These are phyloP conservation scores for Therioaphis trifolii DNA, from an alignment of 2,888 invertebrate genomes.

Conservation along the genomic window DNA sequence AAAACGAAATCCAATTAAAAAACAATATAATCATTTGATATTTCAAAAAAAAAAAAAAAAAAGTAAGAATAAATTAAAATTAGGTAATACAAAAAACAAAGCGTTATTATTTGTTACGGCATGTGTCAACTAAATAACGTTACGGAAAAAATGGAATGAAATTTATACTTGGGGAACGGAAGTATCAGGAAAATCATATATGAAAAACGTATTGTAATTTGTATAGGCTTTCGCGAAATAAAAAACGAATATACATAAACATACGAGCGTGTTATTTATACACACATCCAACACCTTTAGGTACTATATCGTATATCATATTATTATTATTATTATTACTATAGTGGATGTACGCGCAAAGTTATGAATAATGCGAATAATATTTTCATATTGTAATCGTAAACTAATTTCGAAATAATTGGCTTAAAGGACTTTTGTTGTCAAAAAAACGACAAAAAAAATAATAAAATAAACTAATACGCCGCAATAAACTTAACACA, in stretches of 20 bases:
- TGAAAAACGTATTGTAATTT: conserved; percentile 47
- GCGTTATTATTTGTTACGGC: background rate
- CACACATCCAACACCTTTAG: too few relatives aligned
- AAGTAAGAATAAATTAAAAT: background rate
- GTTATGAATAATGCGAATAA: conserved; percentile 11
- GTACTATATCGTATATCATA: conserved; percentile 13
- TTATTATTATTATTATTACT: background rate
- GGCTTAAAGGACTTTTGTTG: conserved; percentile 8
- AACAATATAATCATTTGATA: background rate
- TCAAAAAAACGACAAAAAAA: conserved; percentile 2
- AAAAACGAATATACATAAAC: background rate
- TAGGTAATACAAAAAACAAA: background rate
- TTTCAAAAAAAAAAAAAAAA: background rate
- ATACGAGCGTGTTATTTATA: too few relatives aligned
- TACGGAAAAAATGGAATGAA: background rate
- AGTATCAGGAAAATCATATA: conserved; percentile 16
- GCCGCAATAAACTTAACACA: conserved; percentile 11
- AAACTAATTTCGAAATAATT: conserved; percentile 39
- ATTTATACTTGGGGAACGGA: background rate
- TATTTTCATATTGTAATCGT: conserved; percentile 24
- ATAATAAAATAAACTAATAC: background rate
- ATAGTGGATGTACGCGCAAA: background rate
- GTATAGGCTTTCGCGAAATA: background rate
- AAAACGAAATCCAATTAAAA: background rate
- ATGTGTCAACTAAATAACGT: conserved; percentile 19